Conservation (phyloP, 2,888 invertebrate genomes). For the Andricus quercusramuli region DNA sequence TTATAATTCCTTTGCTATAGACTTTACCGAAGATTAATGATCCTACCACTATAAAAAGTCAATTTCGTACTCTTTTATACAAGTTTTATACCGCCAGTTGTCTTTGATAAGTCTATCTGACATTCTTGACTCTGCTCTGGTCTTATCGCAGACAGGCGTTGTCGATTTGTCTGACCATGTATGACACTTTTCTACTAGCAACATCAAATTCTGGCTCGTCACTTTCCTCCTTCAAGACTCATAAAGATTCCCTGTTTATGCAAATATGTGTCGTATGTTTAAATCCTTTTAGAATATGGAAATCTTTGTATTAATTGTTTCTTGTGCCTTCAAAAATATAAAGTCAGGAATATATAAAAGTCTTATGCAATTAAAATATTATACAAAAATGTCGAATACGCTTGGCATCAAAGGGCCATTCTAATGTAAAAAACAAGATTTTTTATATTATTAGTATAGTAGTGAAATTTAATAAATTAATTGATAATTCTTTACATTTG, state of each 20-base stretch:
- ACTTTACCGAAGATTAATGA: slow-evolving; percentile 26
- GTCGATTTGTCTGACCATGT: slow-evolving; percentile 34
- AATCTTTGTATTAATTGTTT: too few species aligned
- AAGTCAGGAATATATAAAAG: too few species aligned
- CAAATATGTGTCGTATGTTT: not conserved
- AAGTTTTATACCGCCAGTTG: slow-evolving; percentile 8
- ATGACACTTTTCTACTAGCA: slow-evolving; percentile 35
- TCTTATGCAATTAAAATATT: too few species aligned
- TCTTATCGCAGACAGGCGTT: slow-evolving; percentile 24
- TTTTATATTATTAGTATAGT: too few species aligned
- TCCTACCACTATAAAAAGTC: slow-evolving; percentile 20
- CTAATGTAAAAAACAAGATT: too few species aligned
- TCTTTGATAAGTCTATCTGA: slow-evolving; percentile 21
- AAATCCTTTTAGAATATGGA: not conserved
- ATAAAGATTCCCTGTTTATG: not conserved
- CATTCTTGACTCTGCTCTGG: slow-evolving; percentile 17
- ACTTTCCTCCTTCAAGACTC: not conserved
- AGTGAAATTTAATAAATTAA: too few species aligned
- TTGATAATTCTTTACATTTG: too few species aligned
- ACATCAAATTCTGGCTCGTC: not conserved
- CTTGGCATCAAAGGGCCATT: too few species aligned
- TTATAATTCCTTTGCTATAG: not conserved
- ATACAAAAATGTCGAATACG: too few species aligned
- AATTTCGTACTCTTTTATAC: slow-evolving; percentile 13
- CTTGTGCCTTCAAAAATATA: too few species aligned